These are phyloP conservation scores for Taurulus bubalis DNA, from an alignment of 2,113 vertebrate species.

Conservation along the genomic window DNA sequence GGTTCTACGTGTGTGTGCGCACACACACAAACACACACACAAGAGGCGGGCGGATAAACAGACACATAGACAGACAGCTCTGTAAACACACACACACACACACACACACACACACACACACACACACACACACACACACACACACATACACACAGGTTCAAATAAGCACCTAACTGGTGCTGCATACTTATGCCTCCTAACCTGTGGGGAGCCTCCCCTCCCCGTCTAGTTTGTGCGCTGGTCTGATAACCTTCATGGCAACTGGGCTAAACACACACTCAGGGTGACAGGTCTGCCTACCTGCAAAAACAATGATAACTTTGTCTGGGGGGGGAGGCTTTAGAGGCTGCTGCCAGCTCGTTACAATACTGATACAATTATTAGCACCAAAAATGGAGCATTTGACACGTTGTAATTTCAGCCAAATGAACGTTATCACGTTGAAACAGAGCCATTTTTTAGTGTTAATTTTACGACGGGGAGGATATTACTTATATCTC, in stretches of 20 bases:
- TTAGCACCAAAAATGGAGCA: slow-evolving; percentile 27
- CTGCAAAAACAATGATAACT: slow-evolving; percentile 78
- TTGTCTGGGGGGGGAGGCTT: slow-evolving; percentile 31
- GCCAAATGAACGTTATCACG: slow-evolving; percentile 33
- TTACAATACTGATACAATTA: slow-evolving; percentile 29
- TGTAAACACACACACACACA: slow-evolving; percentile 44
- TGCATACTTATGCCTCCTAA: slow-evolving; percentile 77
- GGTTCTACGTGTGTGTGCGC: slow-evolving; percentile 45
- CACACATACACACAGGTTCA: slow-evolving; percentile 43
- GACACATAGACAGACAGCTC: slow-evolving; percentile 53
- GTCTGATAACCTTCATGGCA: slow-evolving; percentile 82
- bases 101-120: slow-evolving; percentile 47
- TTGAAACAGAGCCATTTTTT: slow-evolving; percentile 42
- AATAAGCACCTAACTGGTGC: slow-evolving; percentile 58
- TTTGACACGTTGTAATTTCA: slow-evolving; percentile 43
- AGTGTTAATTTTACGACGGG: slow-evolving; percentile 25
- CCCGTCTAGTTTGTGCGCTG: slow-evolving; percentile 57
- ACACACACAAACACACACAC: slow-evolving; percentile 51
- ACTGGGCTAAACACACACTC: slow-evolving; percentile 70
- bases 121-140: slow-evolving; percentile 42
- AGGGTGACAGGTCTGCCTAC: slow-evolving; percentile 57
- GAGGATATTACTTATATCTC: slow-evolving; percentile 35
- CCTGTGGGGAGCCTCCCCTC: slow-evolving; percentile 73
- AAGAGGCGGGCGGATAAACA: slow-evolving; percentile 42
- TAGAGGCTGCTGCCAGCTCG: slow-evolving; percentile 40